Conservation (phyloP, 2,113 vertebrate genomes). For the Oenanthe oenanthe region DNA sequence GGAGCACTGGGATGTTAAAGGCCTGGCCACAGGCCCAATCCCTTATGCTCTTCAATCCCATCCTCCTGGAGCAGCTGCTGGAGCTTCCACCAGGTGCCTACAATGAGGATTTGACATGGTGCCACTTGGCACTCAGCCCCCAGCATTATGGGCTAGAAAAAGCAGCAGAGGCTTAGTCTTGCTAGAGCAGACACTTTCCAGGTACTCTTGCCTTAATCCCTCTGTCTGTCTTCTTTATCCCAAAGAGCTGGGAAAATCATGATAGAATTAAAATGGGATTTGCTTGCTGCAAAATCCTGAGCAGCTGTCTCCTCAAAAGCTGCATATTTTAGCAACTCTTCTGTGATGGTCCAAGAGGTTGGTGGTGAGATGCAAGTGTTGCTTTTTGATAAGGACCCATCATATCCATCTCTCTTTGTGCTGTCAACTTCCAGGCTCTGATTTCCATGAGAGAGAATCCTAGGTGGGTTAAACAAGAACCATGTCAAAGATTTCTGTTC, state of each 20-base stretch:
- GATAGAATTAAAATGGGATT: slow-evolving; percentile 48
- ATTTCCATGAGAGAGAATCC: neutral
- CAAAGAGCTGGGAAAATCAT: slow-evolving; percentile 31
- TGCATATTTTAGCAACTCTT: neutral
- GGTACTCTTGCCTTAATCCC: slow-evolving; percentile 53
- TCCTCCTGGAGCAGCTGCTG: slow-evolving; percentile 53
- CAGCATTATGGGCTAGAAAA: slow-evolving; percentile 4
- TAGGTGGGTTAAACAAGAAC: neutral
- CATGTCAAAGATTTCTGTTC: neutral
- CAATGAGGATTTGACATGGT: neutral
- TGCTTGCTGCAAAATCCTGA: slow-evolving; percentile 37
- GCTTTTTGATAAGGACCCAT: neutral
- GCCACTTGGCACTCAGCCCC: slow-evolving; percentile 45
- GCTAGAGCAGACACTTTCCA: slow-evolving; percentile 56
- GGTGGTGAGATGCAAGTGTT: neutral
- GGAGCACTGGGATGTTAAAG: neutral
- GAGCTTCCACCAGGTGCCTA: slow-evolving; percentile 63
- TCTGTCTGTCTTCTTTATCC: slow-evolving; percentile 55
- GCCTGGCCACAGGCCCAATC: slow-evolving; percentile 3
- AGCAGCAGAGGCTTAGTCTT: slow-evolving; percentile 35
- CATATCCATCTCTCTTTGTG: neutral
- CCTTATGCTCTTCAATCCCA: slow-evolving; percentile 10
- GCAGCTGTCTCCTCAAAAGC: slow-evolving; percentile 31
- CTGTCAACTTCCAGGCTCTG: neutral
- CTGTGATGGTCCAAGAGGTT: neutral